Base-by-base conservation (phyloP, 2,113 vertebrate species). In the Alouatta palliata region DNA sequence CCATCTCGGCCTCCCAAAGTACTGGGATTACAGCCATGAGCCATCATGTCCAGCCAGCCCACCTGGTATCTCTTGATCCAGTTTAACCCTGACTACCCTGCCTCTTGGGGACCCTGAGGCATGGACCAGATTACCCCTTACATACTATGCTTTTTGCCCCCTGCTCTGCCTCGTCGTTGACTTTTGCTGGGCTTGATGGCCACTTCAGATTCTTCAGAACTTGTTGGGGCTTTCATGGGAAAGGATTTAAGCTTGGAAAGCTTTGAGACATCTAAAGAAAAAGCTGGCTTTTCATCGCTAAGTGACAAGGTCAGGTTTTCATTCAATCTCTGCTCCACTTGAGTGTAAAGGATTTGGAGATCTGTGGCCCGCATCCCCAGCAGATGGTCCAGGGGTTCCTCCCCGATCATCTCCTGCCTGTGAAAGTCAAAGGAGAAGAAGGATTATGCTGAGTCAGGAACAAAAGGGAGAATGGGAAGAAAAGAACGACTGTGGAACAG, bases 351-450 rank as follows among this genome's bases (percentile, higher is more conserved):
- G 54, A 96, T 83, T 68, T 97, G 96, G 30, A 98, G 96, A 81
- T 98, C 98, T 92, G 90, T 40, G 35, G 92, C 92, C 56, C 54
- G 84, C 43, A 98, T 95, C 25, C 98, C 97, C 52, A 98, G 94
- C 49, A 98, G 85, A 80, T 64, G 92, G 54, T 97, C 97, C 85
- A 98, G 61, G 20, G 92, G 9, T 79, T 98, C 94, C 25, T 97
- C 95, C 37, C 98, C 98, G 49, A 97, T 71, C 83, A 94, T 85
- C 79, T 98, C 97, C 66, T 97, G 95, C 95, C 98, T 98, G 2
- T 77, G 66, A 94, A 93, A 91, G 66, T 86, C 64, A 95, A 95
- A 93, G 66, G 45, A 81, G 56, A 94, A n/a, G 70, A 85, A 80
- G 23, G 40, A 90, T 8, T 61, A n/a, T 68, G n/a, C 27, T 95